phyloP scores from a whole-genome alignment of 1,140 invertebrate species.

The Pissodes strobi region DNA sequence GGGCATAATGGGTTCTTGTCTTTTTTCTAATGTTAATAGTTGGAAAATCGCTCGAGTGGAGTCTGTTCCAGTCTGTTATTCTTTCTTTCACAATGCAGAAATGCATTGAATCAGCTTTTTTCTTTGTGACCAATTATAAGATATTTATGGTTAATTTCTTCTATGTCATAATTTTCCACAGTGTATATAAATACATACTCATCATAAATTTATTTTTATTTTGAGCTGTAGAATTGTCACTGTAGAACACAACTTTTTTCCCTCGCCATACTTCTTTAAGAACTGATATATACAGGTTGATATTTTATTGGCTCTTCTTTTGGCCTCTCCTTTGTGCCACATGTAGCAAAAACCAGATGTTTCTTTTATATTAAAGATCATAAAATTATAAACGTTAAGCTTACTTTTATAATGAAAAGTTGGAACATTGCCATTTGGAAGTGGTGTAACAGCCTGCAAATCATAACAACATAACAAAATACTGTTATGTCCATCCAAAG shows the following conservation, averaged over 20 bases:
- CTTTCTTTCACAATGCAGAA: conserved; percentile 52
- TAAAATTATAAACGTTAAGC: conserved; percentile 57
- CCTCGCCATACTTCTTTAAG: background rate
- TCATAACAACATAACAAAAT: too few species aligned
- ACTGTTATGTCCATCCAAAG: too few species aligned
- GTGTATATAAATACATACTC: conserved; percentile 49
- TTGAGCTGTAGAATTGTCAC: conserved; percentile 55
- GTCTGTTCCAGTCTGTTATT: conserved; percentile 37
- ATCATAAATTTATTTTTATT: conserved; percentile 54
- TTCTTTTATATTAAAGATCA: conserved; percentile 49
- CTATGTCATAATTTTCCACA: conserved; percentile 36
- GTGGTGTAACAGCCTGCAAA: too few species aligned
- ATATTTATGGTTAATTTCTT: conserved; percentile 34
- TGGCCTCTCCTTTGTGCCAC: conserved; percentile 57
- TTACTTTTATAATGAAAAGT: conserved; percentile 57
- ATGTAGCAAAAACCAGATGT: conserved; percentile 52
- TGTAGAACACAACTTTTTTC: conserved; percentile 32
- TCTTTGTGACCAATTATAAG: conserved; percentile 53
- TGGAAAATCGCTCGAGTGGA: too few species aligned
- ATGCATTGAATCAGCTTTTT: conserved; percentile 55
- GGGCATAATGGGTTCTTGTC: too few species aligned
- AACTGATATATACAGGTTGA: conserved; percentile 18
- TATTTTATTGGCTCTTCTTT: conserved; percentile 52
- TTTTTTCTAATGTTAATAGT: too few species aligned
- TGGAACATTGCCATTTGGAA: too few species aligned